A percentile compares a stretch with the other conserved stretches of the same genome.
phyloP scores from a whole-genome alignment of 1,140 invertebrate genomes.

The Cardiocondyla obscurior region DNA sequence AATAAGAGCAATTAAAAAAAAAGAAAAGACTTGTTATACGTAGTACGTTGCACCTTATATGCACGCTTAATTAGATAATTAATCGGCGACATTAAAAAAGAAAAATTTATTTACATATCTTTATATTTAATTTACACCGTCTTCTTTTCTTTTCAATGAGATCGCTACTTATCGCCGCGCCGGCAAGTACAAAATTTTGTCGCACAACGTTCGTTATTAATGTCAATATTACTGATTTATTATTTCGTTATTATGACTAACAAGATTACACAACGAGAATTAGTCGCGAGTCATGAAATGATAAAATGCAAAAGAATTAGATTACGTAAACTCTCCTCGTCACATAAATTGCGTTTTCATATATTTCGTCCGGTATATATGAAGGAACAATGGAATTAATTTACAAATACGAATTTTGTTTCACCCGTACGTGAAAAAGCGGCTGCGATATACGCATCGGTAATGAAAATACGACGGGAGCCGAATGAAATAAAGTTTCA shows the following conservation, averaged over 20 bases:
- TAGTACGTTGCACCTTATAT: no score
- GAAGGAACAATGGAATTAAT: conserved; percentile 1
- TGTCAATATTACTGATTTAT: not conserved
- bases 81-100: not conserved
- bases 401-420: not conserved
- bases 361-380: not conserved
- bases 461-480: not conserved
- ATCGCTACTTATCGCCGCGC: not conserved
- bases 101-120: not conserved
- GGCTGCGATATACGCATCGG: not conserved
- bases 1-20: not conserved
- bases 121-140: not conserved
- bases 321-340: not conserved
- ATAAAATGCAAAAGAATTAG: not conserved
- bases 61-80: not conserved
- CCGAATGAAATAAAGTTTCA: not conserved
- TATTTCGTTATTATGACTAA: not conserved
- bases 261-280: not conserved
- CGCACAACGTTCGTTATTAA: not conserved
- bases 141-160: not conserved
- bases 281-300: not conserved
- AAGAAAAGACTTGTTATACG: not conserved
- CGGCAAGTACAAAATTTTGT: not conserved
- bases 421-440: not conserved
- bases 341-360: not conserved